Evolutionary conservation across 2,113 vertebrate genomes (phyloP), one percentile per base, ranked within the genome.

Genomic region (Mus spicilegus): DNA sequence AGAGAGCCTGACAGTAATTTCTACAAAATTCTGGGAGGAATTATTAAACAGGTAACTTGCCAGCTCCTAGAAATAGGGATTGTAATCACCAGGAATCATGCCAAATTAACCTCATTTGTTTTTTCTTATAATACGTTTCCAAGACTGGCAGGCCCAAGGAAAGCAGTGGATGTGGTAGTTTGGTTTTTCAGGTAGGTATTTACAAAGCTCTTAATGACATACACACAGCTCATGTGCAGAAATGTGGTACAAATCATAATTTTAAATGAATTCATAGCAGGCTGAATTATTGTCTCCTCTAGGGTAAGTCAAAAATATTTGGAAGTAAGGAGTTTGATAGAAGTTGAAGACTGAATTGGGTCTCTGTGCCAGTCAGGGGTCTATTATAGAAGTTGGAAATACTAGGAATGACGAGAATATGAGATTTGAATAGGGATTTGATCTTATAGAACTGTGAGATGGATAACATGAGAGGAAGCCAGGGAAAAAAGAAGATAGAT

Each of bases 11-110:
- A 94, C 51, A 95, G 95, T 87, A 97, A 89, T 96, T 97, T 95
- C 56, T 95, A 70, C 56, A 95, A 78, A 93, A 94, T 77, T 97
- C 90, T 86, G n/a, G 49, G 82, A 94, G 78, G 77, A 96, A 95
- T 87, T 96, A 77, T 96, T 96, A 91, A 95, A 96, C 54, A 95
- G 76, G 77, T 96, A 93, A 76, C 92, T 95, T 94, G 70, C 96
- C 92, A 97, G 72, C 54, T 89, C 82, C 96, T 86, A 65, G 94
- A 93, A 96, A 91, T 30, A 92, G 91, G 89, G 80, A 72, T 87
- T 76, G 67, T 90, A 78, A 94, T 95, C 82, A 91, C 76, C 28
- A 97, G 92, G 75, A 97, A 97, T 94, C 67, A 84, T 90, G 95
- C 80, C 56, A 95, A 97, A 94, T 97, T 91, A 95, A 82, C 49